These are phyloP conservation scores for Eupeodes latifasciatus DNA, from an alignment of 2,888 invertebrate genomes.

Conservation along the genomic window DNA sequence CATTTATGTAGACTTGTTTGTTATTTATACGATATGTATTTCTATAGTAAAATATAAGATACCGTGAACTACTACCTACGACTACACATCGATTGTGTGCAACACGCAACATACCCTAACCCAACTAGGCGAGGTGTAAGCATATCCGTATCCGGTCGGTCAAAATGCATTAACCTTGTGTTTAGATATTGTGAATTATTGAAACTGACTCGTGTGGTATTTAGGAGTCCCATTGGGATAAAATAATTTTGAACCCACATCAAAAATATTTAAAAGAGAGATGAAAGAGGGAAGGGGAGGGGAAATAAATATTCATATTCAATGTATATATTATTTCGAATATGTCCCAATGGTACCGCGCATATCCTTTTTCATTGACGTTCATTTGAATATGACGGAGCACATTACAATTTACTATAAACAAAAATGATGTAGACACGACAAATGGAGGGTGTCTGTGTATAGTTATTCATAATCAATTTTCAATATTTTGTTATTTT, in stretches of 20 bases:
- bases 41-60: neutral
- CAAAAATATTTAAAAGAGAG: neutral
- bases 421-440: neutral
- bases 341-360: constrained; percentile 23
- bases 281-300: neutral
- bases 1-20: neutral
- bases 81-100: constrained; percentile 9
- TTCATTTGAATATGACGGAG: constrained; percentile 15
- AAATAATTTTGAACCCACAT: constrained; percentile 42
- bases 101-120: constrained; percentile 22
- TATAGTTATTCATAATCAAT: neutral
- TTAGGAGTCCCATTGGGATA: constrained; percentile 51
- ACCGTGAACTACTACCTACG: neutral
- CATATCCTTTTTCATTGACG: neutral
- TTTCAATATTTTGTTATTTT: neutral
- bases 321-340: neutral
- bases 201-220: constrained; percentile 42
- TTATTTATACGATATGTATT: neutral
- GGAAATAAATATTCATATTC: neutral
- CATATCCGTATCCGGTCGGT: constrained; percentile 22
- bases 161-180: constrained; percentile 59
- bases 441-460: neutral
- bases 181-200: constrained; percentile 64
- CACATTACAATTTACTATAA: neutral
- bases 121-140: neutral